phyloP scores from a whole-genome alignment of 2,113 vertebrate genomes.

The Chiloscyllium plagiosum region DNA sequence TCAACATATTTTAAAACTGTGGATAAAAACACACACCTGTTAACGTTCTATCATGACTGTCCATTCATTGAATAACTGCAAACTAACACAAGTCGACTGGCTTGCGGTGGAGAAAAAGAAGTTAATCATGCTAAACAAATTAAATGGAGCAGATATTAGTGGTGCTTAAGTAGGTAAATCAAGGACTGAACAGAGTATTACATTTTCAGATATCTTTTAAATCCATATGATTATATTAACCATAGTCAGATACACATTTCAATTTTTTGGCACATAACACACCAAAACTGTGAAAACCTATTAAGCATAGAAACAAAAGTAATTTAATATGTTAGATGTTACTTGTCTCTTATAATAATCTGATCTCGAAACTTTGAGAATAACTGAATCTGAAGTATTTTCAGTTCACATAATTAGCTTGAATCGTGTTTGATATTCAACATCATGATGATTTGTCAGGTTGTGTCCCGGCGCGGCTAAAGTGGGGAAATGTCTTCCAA shows the following conservation, averaged over 20 bases:
- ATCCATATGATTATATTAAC: background rate
- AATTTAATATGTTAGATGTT: background rate
- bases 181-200: background rate
- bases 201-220: background rate
- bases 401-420: background rate
- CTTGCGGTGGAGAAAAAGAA: background rate
- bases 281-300: background rate
- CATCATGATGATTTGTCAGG: background rate
- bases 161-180: background rate
- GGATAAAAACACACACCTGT: background rate
- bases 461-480: background rate
- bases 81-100: background rate
- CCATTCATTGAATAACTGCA: background rate
- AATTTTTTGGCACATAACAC: background rate
- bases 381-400: background rate
- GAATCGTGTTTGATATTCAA: background rate
- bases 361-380: background rate
- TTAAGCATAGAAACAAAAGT: background rate
- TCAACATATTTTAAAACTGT: slow-evolving; percentile 27
- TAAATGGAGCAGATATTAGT: background rate
- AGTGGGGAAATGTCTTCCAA: background rate
- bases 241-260: background rate
- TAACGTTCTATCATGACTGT: background rate
- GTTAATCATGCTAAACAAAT: background rate
- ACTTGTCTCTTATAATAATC: background rate